Percentiles rank a stretch among this genome's conserved stretches.
phyloP scores from a whole-genome alignment of 2,113 vertebrate species.

The Heptranchias perlo region DNA sequence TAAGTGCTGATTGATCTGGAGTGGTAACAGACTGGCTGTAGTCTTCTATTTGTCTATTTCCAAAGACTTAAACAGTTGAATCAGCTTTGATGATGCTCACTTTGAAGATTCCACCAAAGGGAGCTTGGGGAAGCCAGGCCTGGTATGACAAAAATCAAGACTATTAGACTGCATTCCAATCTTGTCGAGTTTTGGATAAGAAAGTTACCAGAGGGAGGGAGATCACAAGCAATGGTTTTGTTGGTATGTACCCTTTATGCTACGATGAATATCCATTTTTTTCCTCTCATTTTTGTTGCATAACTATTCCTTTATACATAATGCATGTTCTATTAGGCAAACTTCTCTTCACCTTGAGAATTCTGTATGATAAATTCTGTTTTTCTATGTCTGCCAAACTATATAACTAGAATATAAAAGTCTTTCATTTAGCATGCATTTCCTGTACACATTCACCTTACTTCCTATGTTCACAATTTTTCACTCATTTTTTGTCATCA shows the following conservation, averaged over 20 bases:
- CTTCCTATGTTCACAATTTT: neutral
- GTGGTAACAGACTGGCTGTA: neutral
- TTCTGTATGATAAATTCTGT: neutral
- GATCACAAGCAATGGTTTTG: neutral
- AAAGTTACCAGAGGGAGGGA: neutral
- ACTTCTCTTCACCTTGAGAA: neutral
- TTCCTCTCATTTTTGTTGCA: neutral
- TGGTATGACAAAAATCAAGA: neutral
- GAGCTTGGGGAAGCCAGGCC: neutral
- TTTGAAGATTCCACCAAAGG: slow-evolving; percentile 32
- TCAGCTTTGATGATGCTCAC: slow-evolving; percentile 21
- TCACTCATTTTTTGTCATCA: neutral
- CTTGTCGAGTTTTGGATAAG: neutral
- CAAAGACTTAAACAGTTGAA: neutral
- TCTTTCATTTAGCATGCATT: neutral
- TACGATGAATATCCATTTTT: neutral
- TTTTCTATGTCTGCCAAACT: neutral
- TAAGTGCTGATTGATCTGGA: neutral
- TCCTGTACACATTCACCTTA: neutral
- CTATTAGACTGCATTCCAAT: slow-evolving; percentile 24
- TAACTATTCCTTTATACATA: neutral
- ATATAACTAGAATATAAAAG: neutral
- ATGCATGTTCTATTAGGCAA: neutral
- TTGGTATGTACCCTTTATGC: neutral
- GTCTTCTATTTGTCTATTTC: neutral